These are phyloP conservation scores for Petrocephalus sullivani DNA, from an alignment of 2,797 vertebrate species.

Conservation along the genomic window DNA sequence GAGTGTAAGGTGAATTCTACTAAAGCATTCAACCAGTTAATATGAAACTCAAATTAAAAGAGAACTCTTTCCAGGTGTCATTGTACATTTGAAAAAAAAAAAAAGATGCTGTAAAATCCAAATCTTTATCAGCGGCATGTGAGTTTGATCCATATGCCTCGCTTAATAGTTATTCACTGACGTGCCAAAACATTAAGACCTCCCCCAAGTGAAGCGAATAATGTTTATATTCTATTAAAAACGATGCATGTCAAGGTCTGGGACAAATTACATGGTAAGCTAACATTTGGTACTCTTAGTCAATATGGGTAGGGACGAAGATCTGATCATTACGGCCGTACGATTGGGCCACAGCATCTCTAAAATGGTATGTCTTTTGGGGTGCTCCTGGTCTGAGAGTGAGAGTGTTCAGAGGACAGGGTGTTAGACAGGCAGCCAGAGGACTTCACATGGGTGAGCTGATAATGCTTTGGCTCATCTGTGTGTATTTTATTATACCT, in stretches of 20 bases:
- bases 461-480: background rate
- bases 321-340: background rate
- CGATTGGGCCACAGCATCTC: background rate
- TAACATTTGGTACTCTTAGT: background rate
- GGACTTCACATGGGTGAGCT: background rate
- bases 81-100: background rate
- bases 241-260: background rate
- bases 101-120: background rate
- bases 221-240: background rate
- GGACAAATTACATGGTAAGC: background rate
- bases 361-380: background rate
- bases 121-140: background rate
- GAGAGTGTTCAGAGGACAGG: background rate
- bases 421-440: background rate
- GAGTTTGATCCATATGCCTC: background rate
- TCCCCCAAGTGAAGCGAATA: background rate
- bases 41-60: background rate
- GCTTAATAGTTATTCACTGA: background rate
- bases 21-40: background rate
- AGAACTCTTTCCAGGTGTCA: background rate
- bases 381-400: background rate
- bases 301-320: background rate
- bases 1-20: background rate
- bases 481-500: background rate
- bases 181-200: background rate